A percentile compares a stretch with the other conserved stretches of the same genome.
Evolutionary conservation across 2,888 invertebrate species (phyloP).

Genomic region (Sminthurinus aureus): DNA sequence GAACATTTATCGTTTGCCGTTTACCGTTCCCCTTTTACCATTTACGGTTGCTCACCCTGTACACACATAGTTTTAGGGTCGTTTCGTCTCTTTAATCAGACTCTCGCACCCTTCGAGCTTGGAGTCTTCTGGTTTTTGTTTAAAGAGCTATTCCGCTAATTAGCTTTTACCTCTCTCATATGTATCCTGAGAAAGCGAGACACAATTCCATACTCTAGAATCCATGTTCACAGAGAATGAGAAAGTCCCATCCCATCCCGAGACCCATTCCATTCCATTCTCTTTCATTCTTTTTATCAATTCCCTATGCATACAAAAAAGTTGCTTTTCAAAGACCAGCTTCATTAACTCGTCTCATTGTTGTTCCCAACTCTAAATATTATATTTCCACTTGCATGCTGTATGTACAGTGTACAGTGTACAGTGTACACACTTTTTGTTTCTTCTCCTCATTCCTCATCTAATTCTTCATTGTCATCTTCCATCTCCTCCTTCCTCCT

Average conservation of each 20-base stretch:
- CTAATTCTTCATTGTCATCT: background rate
- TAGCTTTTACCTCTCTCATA: constrained; percentile 40
- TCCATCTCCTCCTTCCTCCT: too few species aligned
- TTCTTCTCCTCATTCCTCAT: constrained; percentile 4
- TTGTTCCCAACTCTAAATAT: constrained; percentile 20
- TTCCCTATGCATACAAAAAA: constrained; percentile 38
- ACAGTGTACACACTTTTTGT: background rate
- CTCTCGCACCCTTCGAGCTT: constrained; percentile 46
- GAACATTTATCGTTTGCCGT: too few species aligned
- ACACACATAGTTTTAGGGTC: background rate
- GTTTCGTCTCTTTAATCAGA: constrained; percentile 47
- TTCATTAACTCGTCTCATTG: constrained; percentile 40
- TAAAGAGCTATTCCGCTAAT: constrained; percentile 53
- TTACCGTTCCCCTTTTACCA: too few species aligned
- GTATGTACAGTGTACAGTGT: too few species aligned
- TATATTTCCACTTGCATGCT: background rate
- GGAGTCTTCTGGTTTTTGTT: constrained; percentile 34
- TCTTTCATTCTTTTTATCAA: constrained; percentile 36
- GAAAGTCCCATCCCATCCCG: background rate
- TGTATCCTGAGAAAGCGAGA: background rate
- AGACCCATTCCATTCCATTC: background rate
- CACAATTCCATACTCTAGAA: too few species aligned
- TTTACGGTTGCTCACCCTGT: background rate
- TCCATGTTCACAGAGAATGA: background rate
- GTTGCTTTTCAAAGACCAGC: constrained; percentile 31